Evolutionary conservation across 1,140 invertebrate genomes (phyloP).

Genomic region (Caenorhabditis latens): DNA sequence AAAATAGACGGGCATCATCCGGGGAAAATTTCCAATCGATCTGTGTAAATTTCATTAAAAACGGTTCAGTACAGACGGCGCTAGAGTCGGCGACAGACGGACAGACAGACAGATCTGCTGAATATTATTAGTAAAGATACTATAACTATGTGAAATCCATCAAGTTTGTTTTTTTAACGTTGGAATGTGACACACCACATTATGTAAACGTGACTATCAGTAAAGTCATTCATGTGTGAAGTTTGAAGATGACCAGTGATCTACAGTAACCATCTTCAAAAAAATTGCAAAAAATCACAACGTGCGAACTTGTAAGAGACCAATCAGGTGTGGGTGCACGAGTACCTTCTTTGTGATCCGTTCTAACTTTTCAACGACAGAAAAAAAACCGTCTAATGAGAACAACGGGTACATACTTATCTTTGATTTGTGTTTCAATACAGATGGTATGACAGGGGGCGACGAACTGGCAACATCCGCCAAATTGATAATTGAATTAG

Average conservation of each 20-base stretch:
- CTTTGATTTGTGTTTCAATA: constrained; percentile 28
- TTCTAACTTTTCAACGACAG: background rate
- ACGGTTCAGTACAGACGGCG: no score
- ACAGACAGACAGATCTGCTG: no score
- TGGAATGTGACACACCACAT: background rate
- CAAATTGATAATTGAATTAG: constrained; percentile 50
- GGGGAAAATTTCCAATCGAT: no score
- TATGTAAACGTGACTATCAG: background rate
- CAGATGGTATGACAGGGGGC: background rate
- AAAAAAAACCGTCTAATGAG: background rate
- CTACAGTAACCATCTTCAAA: background rate
- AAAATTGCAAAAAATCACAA: background rate
- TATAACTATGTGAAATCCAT: no score
- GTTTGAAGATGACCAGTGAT: background rate
- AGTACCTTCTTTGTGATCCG: constrained; percentile 4
- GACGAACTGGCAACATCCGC: background rate
- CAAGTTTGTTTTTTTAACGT: background rate
- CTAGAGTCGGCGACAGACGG: no score
- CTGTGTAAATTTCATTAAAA: no score
- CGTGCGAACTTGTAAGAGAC: background rate
- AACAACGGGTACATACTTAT: constrained; percentile 33
- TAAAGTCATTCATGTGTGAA: background rate
- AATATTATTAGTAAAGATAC: no score
- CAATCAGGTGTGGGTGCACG: background rate
- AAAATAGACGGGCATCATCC: no score